phyloP scores from a whole-genome alignment of 1,140 invertebrate species.

The Sycophila sp. region DNA sequence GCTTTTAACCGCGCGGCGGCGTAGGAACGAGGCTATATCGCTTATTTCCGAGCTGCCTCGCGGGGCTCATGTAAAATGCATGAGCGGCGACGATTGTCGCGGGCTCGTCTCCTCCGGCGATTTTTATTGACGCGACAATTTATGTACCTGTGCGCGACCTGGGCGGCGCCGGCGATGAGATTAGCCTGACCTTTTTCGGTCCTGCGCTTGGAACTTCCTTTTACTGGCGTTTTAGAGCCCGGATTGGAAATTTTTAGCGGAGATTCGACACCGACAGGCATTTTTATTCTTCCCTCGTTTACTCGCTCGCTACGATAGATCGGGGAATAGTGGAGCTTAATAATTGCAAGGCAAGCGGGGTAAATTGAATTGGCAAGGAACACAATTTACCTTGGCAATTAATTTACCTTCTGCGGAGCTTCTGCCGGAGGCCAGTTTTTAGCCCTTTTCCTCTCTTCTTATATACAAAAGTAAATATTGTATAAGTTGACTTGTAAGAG shows the following conservation, averaged over 20 bases:
- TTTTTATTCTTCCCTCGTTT: too few relatives aligned
- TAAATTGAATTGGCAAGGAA: neutral
- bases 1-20: neutral
- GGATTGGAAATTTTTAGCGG: too few relatives aligned
- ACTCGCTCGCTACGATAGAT: too few relatives aligned
- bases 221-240: too few relatives aligned
- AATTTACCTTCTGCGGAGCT: neutral
- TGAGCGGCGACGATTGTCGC: constrained; percentile 14
- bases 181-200: too few relatives aligned
- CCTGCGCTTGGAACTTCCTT: too few relatives aligned
- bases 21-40: neutral
- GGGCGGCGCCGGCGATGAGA: constrained; percentile 1
- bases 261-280: too few relatives aligned
- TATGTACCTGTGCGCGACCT: neutral
- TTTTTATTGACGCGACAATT: constrained; percentile 16
- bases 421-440: neutral
- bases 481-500: neutral
- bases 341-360: neutral
- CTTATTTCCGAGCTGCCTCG: neutral
- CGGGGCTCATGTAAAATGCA: constrained; percentile 24
- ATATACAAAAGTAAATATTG: neutral
- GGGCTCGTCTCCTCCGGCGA: neutral
- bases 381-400: neutral
- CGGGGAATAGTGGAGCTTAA: neutral
- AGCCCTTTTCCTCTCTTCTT: neutral